These are phyloP conservation scores for Leptosomus discolor DNA, from an alignment of 2,113 vertebrate species.

Conservation along the genomic window DNA sequence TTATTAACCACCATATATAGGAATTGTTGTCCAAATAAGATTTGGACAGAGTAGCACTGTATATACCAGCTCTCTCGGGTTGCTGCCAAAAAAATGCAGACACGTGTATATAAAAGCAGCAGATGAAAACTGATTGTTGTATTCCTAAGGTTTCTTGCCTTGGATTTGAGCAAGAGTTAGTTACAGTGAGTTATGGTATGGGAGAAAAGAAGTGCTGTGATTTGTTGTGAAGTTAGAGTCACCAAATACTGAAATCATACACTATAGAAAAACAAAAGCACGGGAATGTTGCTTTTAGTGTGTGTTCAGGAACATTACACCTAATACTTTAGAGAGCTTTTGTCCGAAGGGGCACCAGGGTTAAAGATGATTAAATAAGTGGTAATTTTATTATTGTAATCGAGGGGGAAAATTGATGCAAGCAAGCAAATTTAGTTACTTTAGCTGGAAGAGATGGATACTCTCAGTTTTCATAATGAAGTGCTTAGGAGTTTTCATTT, in stretches of 20 bases:
- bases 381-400: not conserved
- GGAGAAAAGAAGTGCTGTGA: not conserved
- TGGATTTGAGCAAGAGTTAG: not conserved
- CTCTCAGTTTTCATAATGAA: not conserved
- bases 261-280: fast-evolving
- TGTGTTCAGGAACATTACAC: not conserved
- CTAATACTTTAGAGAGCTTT: not conserved
- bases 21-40: not conserved
- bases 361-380: not conserved
- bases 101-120: not conserved
- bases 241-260: fast-evolving
- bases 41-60: not conserved
- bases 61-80: not conserved
- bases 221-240: not conserved
- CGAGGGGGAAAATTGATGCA: not conserved
- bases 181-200: not conserved
- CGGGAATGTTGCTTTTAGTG: not conserved
- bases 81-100: not conserved
- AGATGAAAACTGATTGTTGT: not conserved
- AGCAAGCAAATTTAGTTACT: not conserved
- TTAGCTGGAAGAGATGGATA: not conserved
- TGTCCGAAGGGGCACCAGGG: not conserved
- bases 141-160: not conserved
- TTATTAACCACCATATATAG: not conserved
- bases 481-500: not conserved